Evolutionary conservation across 1,140 invertebrate genomes (phyloP).

Genomic region (Drosophila tristis): DNA sequence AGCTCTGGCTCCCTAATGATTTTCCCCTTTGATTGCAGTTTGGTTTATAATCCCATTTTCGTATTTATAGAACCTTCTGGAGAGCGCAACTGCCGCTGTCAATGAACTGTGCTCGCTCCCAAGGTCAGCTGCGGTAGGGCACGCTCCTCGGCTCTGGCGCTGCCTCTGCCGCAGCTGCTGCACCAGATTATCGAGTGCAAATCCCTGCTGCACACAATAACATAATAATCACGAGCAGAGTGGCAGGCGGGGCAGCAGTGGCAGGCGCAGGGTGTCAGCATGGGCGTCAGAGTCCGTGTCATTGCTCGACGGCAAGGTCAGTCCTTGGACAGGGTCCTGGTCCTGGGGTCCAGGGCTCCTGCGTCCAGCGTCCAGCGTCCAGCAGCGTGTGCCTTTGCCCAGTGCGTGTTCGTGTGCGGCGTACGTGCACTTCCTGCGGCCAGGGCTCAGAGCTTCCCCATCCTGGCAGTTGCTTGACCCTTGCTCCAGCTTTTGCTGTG

Average conservation of each 20-base stretch:
- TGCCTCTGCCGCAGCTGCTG: background rate
- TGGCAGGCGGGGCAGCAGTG: background rate
- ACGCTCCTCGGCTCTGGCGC: no score
- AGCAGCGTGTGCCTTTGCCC: slow-evolving; percentile 31
- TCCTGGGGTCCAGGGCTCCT: no score
- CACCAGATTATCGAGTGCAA: slow-evolving; percentile 37
- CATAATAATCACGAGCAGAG: slow-evolving; percentile 20
- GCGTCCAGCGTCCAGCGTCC: background rate
- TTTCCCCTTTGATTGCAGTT: slow-evolving; percentile 2
- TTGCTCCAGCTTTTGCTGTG: background rate
- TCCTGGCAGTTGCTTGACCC: slow-evolving; percentile 6
- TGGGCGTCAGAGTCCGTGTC: background rate
- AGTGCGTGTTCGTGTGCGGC: slow-evolving; percentile 7
- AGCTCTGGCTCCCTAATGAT: background rate
- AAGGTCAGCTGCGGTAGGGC: slow-evolving; percentile 9
- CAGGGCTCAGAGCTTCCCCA: background rate
- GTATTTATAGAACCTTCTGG: slow-evolving; percentile 4
- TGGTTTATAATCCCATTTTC: slow-evolving; percentile 6
- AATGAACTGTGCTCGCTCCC: slow-evolving; percentile 11
- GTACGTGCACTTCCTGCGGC: slow-evolving; percentile 26
- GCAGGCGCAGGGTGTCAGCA: background rate
- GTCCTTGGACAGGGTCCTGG: no score
- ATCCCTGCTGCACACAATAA: slow-evolving; percentile 36
- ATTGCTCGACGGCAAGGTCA: slow-evolving; percentile 29
- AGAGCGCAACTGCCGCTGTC: slow-evolving; percentile 3